Conservation (phyloP, 2,888 invertebrate species). For the Dicyrtomina minuta region DNA sequence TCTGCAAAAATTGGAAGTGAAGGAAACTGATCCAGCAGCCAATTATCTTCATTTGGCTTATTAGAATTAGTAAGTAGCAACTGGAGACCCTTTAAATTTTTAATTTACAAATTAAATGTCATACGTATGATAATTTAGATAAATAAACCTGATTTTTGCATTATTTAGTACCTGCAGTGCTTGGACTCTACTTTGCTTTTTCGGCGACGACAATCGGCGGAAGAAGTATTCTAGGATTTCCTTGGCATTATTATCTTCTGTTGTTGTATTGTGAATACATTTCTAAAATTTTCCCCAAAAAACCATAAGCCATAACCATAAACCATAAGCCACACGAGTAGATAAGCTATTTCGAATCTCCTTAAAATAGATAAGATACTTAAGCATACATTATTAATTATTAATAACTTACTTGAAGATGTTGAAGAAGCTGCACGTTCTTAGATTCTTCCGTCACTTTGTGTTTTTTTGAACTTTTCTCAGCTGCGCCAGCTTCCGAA, state of each 20-base stretch:
- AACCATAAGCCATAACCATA: not conserved
- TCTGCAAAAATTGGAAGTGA: conserved; percentile 75
- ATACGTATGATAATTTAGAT: too few relatives aligned
- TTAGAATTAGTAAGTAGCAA: conserved; percentile 47
- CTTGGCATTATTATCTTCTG: conserved; percentile 61
- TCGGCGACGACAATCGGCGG: conserved; percentile 77
- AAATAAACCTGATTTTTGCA: too few relatives aligned
- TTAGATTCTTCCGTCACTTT: conserved; percentile 57
- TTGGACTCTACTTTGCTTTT: conserved; percentile 72
- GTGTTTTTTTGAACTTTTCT: conserved; percentile 59
- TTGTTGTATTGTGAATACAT: conserved; percentile 38
- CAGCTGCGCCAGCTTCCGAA: conserved; percentile 56
- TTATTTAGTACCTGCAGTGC: conserved; percentile 62
- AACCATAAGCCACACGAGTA: not conserved
- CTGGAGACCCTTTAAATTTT: conserved; percentile 43
- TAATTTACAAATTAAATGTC: too few relatives aligned
- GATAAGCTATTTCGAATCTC: not conserved
- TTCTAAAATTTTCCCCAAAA: conserved; percentile 32
- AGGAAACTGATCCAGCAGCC: conserved; percentile 60
- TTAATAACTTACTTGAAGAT: conserved; percentile 60
- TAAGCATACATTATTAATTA: not conserved
- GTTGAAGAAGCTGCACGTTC: conserved; percentile 66
- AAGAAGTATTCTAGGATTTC: conserved; percentile 89
- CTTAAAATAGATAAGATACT: not conserved
- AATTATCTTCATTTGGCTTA: conserved; percentile 44